Evolutionary conservation across 2,797 vertebrate species (phyloP), one percentile per base, ranked within the genome.

Genomic region (Lepus oiostolus): DNA sequence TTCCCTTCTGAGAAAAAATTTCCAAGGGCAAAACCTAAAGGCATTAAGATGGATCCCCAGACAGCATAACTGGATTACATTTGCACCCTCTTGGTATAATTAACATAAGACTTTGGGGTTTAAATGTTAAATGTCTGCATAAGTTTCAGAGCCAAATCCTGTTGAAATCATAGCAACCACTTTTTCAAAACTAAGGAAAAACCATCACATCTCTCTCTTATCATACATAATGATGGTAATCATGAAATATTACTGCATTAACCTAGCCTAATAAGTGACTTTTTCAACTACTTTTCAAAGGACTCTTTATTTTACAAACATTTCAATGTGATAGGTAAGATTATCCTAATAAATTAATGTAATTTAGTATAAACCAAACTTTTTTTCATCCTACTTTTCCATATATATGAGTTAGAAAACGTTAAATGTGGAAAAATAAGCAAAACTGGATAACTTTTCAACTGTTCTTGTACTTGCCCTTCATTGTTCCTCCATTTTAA

Each of bases 401-500:
- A 93, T 2, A 47, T 3, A 47, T 58, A 83, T 76, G 63, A 84
- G 54, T 71, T 54, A 67, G 82, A 71, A 83, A 71, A 83, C 68
- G 71, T 54, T 85, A 83, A 88, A 85, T 32, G 63, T 58, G 9
- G 26, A n/a, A 50, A 88, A 84, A 91, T 82, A 90, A 85, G n/a
- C n/a, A 93, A 88, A 91, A n/a, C 13, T 75, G 32, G 32, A 42
- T 35, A 91, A 85, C 82, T 77, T 86, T 94, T 82, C 52, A 76
- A 62, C 6, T 92, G 19, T 74, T 74, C 19, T 91, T 91, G 30
- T 72, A 32, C 9, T 86, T 91, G 72, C 7, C 68, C 72, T 96
- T 97, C 63, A 89, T 10, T 87, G 90, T 95, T 62, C 81, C 58
- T 92, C 62, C 30, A 32, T 93, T 95, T 85, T 91, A 93, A 85